Evolutionary conservation across 2,113 vertebrate species (phyloP), one percentile per base, ranked within the genome.

Genomic region (Burhinus bistriatus): DNA sequence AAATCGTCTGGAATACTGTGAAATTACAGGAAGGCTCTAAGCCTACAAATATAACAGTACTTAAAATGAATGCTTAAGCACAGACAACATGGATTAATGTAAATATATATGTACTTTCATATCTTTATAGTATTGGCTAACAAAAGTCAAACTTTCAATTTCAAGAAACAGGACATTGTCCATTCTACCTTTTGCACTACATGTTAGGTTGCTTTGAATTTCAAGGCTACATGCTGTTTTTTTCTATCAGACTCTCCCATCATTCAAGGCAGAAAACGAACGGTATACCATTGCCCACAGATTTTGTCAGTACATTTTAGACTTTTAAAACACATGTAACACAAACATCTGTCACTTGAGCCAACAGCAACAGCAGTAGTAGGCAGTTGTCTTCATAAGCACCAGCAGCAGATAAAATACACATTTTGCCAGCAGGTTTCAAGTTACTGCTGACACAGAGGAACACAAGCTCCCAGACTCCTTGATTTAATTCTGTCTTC

Each of bases 391-490:
- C 92, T 95, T 89, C 49, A 27, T 69, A 34, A 13, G 40, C 65
- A 77, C 80, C 77, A 97, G 88, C 55, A 88, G 47, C 61, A 92
- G 57, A 93, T 79, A 89, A 93, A 97, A 91, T 12, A 85, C 23
- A 79, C 9, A 9, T 32, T 95, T 36, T 80, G 73, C 87, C 95
- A 95, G 75, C 32, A 85, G 19, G 70, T 79, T 95, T 94, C 69
- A 89, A 79, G 40, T 83, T 85, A 72, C 29, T 76, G 73, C 65
- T 89, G 78, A 87, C 77, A 91, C 66, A 93, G 54, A 77, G 36
- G 49, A 94, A 91, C 42, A 89, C 32, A 62, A 76, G 49, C 38
- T 83, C 52, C 47, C 19, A 5, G 1, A 61, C 49, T 85, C 62
- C 70, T 59, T 57, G 40, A 72, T 89, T 79, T 68, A 89, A 59